phyloP scores from a whole-genome alignment of 2,888 invertebrate genomes.

The Folsomia candida region DNA sequence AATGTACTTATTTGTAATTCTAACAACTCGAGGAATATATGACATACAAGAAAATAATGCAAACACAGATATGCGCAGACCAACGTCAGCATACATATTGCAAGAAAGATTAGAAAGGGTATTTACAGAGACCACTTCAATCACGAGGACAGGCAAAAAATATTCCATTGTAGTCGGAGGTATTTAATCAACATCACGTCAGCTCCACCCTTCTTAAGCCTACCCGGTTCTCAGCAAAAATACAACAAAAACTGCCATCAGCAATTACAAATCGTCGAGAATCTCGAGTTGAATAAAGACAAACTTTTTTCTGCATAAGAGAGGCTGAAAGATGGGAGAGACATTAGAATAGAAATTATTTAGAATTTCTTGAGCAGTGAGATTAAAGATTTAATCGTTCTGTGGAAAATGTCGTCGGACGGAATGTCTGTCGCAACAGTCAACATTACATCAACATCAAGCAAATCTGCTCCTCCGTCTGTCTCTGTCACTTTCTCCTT shows the following conservation, averaged over 20 bases:
- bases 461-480: neutral
- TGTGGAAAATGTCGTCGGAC: neutral
- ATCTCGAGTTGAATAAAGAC: neutral
- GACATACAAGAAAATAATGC: neutral
- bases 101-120: too few relatives aligned
- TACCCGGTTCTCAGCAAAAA: neutral
- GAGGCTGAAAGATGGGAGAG: too few relatives aligned
- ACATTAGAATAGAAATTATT: too few relatives aligned
- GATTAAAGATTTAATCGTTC: conserved; percentile 7
- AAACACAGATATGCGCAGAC: neutral
- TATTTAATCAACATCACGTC: neutral
- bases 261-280: neutral
- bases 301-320: too few relatives aligned
- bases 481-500: conserved; percentile 13
- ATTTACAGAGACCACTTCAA: too few relatives aligned
- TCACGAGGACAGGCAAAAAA: too few relatives aligned
- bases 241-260: neutral
- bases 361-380: too few relatives aligned
- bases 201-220: too few relatives aligned
- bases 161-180: too few relatives aligned
- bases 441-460: neutral
- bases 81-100: neutral
- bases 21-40: too few relatives aligned
- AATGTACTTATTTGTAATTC: too few relatives aligned
- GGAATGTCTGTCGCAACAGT: neutral